Evolutionary conservation across 1,140 invertebrate genomes (phyloP), one percentile per base, ranked within the genome.

Genomic region (Bombus picipes): DNA sequence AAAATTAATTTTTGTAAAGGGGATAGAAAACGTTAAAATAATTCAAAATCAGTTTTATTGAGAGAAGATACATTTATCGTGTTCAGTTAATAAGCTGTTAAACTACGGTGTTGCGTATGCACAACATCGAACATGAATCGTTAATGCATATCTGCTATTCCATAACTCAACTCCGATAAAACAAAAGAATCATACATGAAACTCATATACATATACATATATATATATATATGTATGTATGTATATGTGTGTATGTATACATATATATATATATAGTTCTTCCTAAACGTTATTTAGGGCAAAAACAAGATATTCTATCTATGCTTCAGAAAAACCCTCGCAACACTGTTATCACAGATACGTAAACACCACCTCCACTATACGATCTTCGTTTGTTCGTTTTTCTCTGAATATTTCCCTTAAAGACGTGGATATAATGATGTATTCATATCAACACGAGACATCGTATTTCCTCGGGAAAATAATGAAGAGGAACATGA

Each of bases 291-390:
- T 79, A 79, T 79, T 79, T 79, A 62, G 59, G 39, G 34, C 77
- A 43, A 79, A 79, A 79, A 79, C 77, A 79, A 79, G 77, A 79
- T 79, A 79, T 9, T 79, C 18, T 79, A 79, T 79, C 77, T 66
- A 12, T 66, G 77, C 25, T 79, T 66, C 22, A 66, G 77, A 47
- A 28, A 66, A 66, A 66, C 62, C n/a, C 41, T 62, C 10, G 39
- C 62, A 66, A n/a, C 22, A 65, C 65, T 41, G 62, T 43, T 66
- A 79, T 79, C 62, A 43, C 28, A 28, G n/a, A 43, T 43, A 66
- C n/a, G 62, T 66, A 79, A 79, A 79, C 59, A 78, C 39, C 76
- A 41, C 25, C 41, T 10, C 39, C 62, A 79, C 41, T 47, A 34
- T 68, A 34, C n/a, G 41, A 79, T 34, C 41, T 68, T 37, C 41